phyloP scores from a whole-genome alignment of 92 coral and sea anemone species.

The Phenganax stokvisi region DNA sequence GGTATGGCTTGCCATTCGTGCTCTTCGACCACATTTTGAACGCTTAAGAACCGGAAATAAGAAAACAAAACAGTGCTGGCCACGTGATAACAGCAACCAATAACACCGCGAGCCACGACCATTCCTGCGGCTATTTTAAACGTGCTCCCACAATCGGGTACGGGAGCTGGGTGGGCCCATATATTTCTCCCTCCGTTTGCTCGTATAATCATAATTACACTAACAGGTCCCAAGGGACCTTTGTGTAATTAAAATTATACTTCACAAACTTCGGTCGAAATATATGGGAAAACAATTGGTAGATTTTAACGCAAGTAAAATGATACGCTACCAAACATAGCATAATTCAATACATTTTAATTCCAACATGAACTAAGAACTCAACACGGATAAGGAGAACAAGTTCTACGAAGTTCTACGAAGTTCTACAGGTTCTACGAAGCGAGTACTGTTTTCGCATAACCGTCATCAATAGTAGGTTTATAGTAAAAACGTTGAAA shows the following conservation, averaged over 20 bases:
- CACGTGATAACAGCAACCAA: neutral
- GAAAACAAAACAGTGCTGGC: neutral
- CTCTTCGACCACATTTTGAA: neutral
- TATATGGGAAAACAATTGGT: slow-evolving; percentile 39
- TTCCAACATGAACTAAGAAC: neutral
- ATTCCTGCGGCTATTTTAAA: slow-evolving; percentile 1
- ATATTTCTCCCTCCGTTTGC: slow-evolving; percentile 36
- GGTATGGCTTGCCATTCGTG: slow-evolving; percentile 7
- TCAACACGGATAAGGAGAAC: neutral
- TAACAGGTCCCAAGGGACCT: slow-evolving; percentile 12
- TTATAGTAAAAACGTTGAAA: slow-evolving; percentile 26
- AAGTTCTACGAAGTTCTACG: too few relatives aligned
- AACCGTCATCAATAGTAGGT: slow-evolving; percentile 20
- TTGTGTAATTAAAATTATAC: slow-evolving; percentile 31
- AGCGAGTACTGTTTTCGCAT: neutral
- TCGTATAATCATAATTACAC: slow-evolving; percentile 35
- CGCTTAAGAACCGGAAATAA: neutral
- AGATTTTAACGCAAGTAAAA: slow-evolving; percentile 26
- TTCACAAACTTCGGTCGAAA: slow-evolving; percentile 30
- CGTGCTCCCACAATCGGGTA: slow-evolving; percentile 16
- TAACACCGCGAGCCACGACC: neutral
- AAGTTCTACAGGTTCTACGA: too few relatives aligned
- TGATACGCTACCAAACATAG: too few relatives aligned
- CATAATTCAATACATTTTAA: neutral
- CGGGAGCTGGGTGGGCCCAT: slow-evolving; percentile 23